Percentiles rank a stretch among this genome's conserved stretches.
phyloP scores from a whole-genome alignment of 2,888 invertebrate species.

The Rhimphoctona megacephalus region DNA sequence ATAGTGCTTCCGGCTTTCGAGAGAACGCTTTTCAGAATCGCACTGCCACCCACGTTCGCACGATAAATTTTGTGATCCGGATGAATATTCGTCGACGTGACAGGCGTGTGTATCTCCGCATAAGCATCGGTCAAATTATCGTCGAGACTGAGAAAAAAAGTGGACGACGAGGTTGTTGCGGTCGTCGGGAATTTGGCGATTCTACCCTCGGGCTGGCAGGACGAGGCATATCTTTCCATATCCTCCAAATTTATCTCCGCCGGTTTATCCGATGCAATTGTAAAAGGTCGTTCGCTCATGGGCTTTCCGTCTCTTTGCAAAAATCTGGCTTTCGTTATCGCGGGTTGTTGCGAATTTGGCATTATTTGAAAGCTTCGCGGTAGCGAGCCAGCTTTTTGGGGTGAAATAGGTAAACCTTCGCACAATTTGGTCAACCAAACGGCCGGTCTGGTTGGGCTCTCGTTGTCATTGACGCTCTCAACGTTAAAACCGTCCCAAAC shows the following conservation, averaged over 20 bases:
- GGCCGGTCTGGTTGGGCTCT: slow-evolving; percentile 88
- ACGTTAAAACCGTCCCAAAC: slow-evolving; percentile 81
- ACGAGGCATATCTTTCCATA: slow-evolving; percentile 86
- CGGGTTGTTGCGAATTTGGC: slow-evolving; percentile 86
- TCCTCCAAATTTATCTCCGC: slow-evolving; percentile 89
- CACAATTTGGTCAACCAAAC: slow-evolving; percentile 91
- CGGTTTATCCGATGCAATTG: slow-evolving; percentile 90
- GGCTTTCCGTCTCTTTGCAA: slow-evolving; percentile 88
- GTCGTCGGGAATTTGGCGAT: slow-evolving; percentile 82
- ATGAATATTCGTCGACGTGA: slow-evolving; percentile 86
- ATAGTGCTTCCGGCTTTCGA: slow-evolving; percentile 82
- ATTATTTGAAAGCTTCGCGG: slow-evolving; percentile 92
- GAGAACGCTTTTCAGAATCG: slow-evolving; percentile 83
- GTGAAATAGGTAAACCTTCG: slow-evolving; percentile 89
- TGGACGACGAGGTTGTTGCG: slow-evolving; percentile 85
- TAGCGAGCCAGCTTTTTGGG: slow-evolving; percentile 91
- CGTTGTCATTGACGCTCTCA: slow-evolving; percentile 74
- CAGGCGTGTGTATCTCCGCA: slow-evolving; percentile 84
- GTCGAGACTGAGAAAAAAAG: slow-evolving; percentile 86
- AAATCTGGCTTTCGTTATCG: slow-evolving; percentile 83
- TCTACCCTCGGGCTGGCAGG: slow-evolving; percentile 80
- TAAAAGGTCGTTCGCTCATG: slow-evolving; percentile 89
- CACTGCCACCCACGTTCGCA: slow-evolving; percentile 81
- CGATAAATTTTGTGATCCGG: slow-evolving; percentile 93
- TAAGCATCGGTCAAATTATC: slow-evolving; percentile 84